A percentile compares a stretch with the other conserved stretches of the same genome.
phyloP scores from a whole-genome alignment of 1,140 invertebrate genomes.

The Amyelois transitella region DNA sequence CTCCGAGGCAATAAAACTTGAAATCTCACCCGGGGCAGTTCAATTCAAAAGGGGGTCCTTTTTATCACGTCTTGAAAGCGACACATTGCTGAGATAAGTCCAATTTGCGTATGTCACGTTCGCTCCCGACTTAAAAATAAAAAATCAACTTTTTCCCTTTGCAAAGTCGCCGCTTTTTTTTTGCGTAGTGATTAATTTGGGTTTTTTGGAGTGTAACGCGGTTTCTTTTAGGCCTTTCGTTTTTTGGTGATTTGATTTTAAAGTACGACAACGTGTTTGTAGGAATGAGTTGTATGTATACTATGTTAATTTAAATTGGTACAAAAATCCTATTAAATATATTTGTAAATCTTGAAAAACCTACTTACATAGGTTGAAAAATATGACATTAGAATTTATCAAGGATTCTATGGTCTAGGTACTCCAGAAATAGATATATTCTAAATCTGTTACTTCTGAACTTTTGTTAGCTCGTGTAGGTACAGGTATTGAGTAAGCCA shows the following conservation, averaged over 20 bases:
- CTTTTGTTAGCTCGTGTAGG: too few species aligned
- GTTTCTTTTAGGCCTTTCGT: not conserved
- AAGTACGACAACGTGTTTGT: too few species aligned
- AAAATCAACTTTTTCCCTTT: not conserved
- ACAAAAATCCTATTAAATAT: too few species aligned
- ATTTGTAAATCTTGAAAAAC: too few species aligned
- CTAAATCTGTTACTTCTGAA: too few species aligned
- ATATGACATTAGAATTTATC: too few species aligned
- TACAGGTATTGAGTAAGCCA: too few species aligned
- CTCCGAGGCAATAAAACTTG: not conserved
- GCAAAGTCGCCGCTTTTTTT: not conserved
- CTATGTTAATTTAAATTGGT: too few species aligned
- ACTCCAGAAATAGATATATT: too few species aligned
- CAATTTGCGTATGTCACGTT: not conserved
- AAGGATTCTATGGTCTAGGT: too few species aligned
- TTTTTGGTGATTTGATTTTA: not conserved
- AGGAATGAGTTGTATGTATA: too few species aligned
- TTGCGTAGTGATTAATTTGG: not conserved
- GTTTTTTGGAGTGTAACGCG: not conserved
- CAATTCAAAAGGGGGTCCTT: not conserved
- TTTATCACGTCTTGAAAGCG: not conserved
- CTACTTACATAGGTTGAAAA: too few species aligned
- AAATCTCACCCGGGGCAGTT: not conserved
- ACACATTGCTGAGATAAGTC: not conserved
- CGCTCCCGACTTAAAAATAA: not conserved